A percentile compares a stretch with the other conserved stretches of the same genome.
phyloP scores from a whole-genome alignment of 1,140 invertebrate genomes.

The Ceratina japonica region DNA sequence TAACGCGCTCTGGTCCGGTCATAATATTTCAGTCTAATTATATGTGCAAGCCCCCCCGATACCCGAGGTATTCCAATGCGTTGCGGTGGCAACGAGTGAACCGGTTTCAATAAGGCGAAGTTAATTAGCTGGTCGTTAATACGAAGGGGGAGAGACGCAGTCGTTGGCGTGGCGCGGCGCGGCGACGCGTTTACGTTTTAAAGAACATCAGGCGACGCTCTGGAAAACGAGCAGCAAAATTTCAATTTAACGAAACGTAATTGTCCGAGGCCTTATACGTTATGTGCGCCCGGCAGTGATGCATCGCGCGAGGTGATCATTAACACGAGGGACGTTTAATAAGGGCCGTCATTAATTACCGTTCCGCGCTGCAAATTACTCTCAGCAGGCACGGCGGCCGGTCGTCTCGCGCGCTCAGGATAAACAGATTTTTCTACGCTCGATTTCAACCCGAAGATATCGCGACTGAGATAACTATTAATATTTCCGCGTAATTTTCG shows the following conservation, averaged over 20 bases:
- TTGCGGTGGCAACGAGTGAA: slow-evolving; percentile 54
- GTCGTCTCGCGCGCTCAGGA: neutral
- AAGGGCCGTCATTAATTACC: slow-evolving; percentile 67
- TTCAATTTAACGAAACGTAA: slow-evolving; percentile 69
- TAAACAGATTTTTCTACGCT: slow-evolving; percentile 32
- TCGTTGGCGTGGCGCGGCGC: neutral
- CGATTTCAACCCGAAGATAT: slow-evolving; percentile 7
- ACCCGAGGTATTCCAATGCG: slow-evolving; percentile 12
- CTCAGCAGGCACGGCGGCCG: slow-evolving; percentile 16
- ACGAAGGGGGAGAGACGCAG: slow-evolving; percentile 46
- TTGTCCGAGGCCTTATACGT: slow-evolving; percentile 59
- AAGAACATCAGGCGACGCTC: slow-evolving; percentile 23
- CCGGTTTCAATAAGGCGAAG: slow-evolving; percentile 67
- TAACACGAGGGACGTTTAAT: slow-evolving; percentile 67
- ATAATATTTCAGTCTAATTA: slow-evolving; percentile 66
- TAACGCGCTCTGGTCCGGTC: slow-evolving; percentile 47
- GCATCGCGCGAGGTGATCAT: slow-evolving; percentile 58
- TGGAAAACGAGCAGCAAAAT: slow-evolving; percentile 55
- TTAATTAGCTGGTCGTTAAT: slow-evolving; percentile 70
- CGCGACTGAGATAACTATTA: slow-evolving; percentile 15
- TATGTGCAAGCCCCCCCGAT: slow-evolving; percentile 28
- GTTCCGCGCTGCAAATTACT: slow-evolving; percentile 24
- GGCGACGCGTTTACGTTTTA: slow-evolving; percentile 46
- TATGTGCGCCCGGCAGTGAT: slow-evolving; percentile 17
- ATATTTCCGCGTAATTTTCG: slow-evolving; percentile 35